These are phyloP conservation scores for Mycalesis mineus DNA, from an alignment of 2,888 invertebrate genomes.

Conservation along the genomic window DNA sequence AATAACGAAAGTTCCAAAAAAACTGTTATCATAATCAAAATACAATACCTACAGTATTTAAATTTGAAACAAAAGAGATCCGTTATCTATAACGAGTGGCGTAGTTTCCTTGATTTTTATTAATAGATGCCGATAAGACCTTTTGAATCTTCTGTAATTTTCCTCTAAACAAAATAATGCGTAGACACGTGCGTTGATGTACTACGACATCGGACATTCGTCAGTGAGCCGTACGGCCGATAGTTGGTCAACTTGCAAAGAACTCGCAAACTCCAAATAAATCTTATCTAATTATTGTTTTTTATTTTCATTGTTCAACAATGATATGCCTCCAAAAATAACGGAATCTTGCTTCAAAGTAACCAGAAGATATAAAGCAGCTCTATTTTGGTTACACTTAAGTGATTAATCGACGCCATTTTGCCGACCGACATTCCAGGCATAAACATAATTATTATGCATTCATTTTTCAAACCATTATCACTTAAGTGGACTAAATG, in stretches of 20 bases:
- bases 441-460: neutral
- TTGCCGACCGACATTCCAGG: neutral
- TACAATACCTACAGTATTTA: neutral
- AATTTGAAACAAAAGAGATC: neutral
- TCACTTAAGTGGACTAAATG: no score
- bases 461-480: no score
- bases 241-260: no score
- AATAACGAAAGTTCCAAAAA: no score
- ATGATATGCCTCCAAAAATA: no score
- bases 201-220: neutral
- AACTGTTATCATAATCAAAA: neutral
- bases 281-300: no score
- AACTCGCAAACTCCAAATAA: no score
- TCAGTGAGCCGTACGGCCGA: neutral
- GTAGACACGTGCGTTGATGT: neutral
- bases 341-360: no score
- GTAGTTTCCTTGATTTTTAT: constrained; percentile 8
- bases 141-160: neutral
- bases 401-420: neutral
- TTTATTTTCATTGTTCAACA: no score
- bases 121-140: constrained; percentile 8
- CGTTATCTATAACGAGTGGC: constrained; percentile 1
- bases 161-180: neutral
- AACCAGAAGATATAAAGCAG: no score
- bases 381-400: neutral